Conservation (phyloP, 1,140 invertebrate species). For the Drosophila repleta region DNA sequence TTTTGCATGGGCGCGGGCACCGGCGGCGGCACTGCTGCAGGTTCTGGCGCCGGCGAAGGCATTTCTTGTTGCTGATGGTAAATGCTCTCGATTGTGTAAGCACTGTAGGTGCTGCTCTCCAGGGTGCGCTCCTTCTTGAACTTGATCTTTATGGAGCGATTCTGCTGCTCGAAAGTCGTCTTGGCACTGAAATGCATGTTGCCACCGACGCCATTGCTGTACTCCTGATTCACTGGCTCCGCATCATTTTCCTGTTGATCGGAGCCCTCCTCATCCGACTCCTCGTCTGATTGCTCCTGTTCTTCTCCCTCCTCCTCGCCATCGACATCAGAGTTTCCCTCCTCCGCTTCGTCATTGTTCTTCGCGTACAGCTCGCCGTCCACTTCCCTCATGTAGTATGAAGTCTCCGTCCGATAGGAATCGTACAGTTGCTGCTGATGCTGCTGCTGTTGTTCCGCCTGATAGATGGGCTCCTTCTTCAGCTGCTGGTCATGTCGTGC, state of each 20-base stretch:
- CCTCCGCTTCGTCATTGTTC: constrained; percentile 35
- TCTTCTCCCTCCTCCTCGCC: constrained; percentile 46
- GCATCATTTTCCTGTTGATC: constrained; percentile 50
- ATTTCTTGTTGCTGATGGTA: constrained; percentile 67
- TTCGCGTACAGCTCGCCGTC: constrained; percentile 52
- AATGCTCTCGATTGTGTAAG: constrained; percentile 75
- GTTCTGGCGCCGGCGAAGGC: constrained; percentile 24
- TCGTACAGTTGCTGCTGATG: constrained; percentile 48
- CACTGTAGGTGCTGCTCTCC: constrained; percentile 74
- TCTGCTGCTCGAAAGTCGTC: constrained; percentile 68
- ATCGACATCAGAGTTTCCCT: constrained; percentile 13
- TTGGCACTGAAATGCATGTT: constrained; percentile 62
- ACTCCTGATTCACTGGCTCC: constrained; percentile 26
- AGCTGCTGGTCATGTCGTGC: not conserved
- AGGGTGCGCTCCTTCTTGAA: constrained; percentile 73
- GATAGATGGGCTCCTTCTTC: constrained; percentile 12
- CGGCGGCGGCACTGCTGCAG: no score
- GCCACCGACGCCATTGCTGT: constrained; percentile 43
- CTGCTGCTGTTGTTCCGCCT: constrained; percentile 32
- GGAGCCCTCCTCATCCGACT: constrained; percentile 37
- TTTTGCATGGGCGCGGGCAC: constrained; percentile 2
- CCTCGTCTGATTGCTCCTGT: constrained; percentile 32
- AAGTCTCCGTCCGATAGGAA: constrained; percentile 54
- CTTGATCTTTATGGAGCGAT: constrained; percentile 81
- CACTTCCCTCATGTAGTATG: constrained; percentile 69